Percentiles rank a stretch among this genome's conserved stretches.
These are phyloP conservation scores for Solen grandis DNA, from an alignment of 1,140 invertebrate species.

Conservation along the genomic window DNA sequence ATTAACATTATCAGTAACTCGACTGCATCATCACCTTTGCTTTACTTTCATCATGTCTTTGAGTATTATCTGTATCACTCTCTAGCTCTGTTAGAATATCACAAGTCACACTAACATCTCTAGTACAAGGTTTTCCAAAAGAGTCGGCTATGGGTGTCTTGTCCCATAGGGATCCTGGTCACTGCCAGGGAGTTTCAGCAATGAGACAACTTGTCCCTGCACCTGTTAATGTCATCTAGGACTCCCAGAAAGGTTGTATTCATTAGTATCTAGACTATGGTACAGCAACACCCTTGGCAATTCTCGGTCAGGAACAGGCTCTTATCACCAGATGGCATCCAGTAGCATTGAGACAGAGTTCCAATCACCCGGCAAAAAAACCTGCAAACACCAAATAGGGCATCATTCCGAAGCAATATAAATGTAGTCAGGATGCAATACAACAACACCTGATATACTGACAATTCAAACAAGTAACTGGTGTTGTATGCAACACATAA, in stretches of 20 bases:
- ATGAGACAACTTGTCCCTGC: too few species aligned
- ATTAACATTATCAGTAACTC: neutral
- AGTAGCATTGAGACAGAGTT: neutral
- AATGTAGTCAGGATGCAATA: too few species aligned
- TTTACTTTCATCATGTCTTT: neutral
- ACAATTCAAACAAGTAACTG: too few species aligned
- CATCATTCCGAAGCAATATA: too few species aligned
- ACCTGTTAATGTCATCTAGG: conserved; percentile 15
- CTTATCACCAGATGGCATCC: conserved; percentile 27
- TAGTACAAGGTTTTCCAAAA: neutral
- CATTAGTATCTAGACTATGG: neutral
- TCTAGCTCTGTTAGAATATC: neutral
- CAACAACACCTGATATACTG: too few species aligned
- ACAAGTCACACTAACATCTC: neutral
- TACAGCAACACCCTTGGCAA: neutral
- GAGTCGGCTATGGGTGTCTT: too few species aligned
- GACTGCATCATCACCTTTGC: neutral
- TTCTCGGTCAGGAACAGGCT: conserved; percentile 16
- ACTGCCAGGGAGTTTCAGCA: neutral
- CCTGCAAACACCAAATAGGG: too few species aligned
- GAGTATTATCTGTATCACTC: neutral
- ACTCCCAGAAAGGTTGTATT: conserved; percentile 11
- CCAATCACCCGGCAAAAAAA: conserved; percentile 28
- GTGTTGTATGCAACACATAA: too few species aligned
- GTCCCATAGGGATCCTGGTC: neutral